Evolutionary conservation across 2,797 vertebrate genomes (phyloP), one percentile per base, ranked within the genome.

Genomic region (Eulemur albifrons): DNA sequence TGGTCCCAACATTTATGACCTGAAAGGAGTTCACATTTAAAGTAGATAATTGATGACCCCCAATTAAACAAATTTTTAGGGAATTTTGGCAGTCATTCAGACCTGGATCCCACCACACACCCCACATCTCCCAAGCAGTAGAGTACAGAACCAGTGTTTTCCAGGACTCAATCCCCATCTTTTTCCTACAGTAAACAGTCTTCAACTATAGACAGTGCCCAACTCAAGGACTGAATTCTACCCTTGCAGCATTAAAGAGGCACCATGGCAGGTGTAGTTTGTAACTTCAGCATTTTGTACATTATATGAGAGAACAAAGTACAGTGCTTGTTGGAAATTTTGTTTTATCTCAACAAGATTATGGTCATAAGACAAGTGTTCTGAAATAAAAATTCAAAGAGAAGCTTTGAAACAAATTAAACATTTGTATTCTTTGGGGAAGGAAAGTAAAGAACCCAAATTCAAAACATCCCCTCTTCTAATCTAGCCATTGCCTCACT

Each of bases 21-120:
- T 57, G 12, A 52, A 32, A 90, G 27, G 54, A 97, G 40, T 90
- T 94, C 83, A 81, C 43, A 81, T 84, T 81, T 93, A 94, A 92
- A 43, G 40, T 14, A 93, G 21, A 38, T 75, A 90, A 95, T 54
- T 90, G 27, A 93, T 65, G 48, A 84, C 8, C 18, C 48, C 48
- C 38, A 69, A 85, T 95, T 85, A 96, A 95, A 54, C 23, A 75
- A 88, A 67, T 63, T 85, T 52, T 76, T 8, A 91, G 38, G 38
- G 7, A 93, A 17, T 43, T 92, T 14, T 84, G 69, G 23, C 43
- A 92, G 59, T 20, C 35, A 86, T 65, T 48, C 73, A 90, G 25
- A 23, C 21, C 13, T 59, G 59, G 11, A 93, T 57, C 7, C 35
- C 18, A 48, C 27, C 48, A 4, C 25, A 59, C 8, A 15, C 3